Evolutionary conservation across 1,140 invertebrate genomes (phyloP), one percentile per base, ranked within the genome.

Genomic region (Drosophila eugracilis): DNA sequence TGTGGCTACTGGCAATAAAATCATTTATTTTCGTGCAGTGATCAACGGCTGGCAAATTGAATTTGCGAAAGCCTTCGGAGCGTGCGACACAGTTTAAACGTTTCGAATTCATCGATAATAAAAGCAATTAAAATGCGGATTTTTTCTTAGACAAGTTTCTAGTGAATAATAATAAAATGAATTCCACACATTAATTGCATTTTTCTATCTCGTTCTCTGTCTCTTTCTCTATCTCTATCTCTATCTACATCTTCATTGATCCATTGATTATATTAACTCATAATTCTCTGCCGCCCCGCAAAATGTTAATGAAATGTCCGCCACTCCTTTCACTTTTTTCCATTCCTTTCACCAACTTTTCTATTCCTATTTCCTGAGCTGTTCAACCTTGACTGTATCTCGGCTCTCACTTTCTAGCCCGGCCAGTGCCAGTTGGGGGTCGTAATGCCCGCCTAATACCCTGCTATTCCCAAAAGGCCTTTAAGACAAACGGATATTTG

Each of bases 381-480:
- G 47, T 28, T 69, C 62, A 67, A 34, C 65, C 60, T 65, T 65
- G 57, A 65, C 60, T 62, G 28, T 28, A 47, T 65, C 41, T 37
- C 12, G 21, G n/a, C 63, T 44, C 47, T 50, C 36, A 21, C 60
- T 67, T 42, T 67, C 60, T 41, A 52, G 39, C 17, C 17, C 19
- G 28, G 10, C 22, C 22, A 52, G 37, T n/a, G n/a, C n/a, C n/a
- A n/a, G n/a, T n/a, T n/a, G 32, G 42, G 45, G 30, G 39, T 67
- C 50, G 15, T 67, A 66, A 66, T 66, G 63, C 63, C 63, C 21
- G 22, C 9, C 12, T 67, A 67, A 67, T 67, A 67, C 65, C 65
- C 65, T 69, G 5, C 30, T 67, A 69, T 53, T 47, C 24, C 60
- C 45, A 22, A 7, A 32, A 42, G 26, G 59, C 34, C 32, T 21